phyloP scores from a whole-genome alignment of 2,888 invertebrate species.

The Steinernema hermaphroditum region DNA sequence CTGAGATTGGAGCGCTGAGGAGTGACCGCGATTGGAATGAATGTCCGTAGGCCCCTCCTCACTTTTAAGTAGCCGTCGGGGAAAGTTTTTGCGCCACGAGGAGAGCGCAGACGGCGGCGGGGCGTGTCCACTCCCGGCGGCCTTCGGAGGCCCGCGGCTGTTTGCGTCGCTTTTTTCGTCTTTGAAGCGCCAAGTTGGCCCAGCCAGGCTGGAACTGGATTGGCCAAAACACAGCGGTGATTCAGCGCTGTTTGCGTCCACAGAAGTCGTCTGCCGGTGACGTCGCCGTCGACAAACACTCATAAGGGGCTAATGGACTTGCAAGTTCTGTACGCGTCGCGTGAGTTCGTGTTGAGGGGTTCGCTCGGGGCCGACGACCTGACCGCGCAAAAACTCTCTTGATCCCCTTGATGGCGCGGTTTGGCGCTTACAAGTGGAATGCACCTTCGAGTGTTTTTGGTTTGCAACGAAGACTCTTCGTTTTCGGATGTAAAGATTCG shows the following conservation, averaged over 20 bases:
- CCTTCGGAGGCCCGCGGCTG: not conserved
- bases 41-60: not conserved
- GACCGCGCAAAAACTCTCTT: conserved; percentile 21
- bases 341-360: conserved; percentile 6
- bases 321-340: not conserved
- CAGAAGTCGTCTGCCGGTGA: conserved; percentile 1
- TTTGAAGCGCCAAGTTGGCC: conserved; percentile 3
- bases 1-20: not conserved
- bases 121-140: conserved; percentile 18
- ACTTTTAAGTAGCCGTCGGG: conserved; percentile 10
- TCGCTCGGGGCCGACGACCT: conserved; percentile 7
- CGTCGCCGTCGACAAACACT: too few relatives aligned
- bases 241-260: not conserved
- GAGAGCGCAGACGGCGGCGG: conserved; percentile 25
- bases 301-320: too few relatives aligned
- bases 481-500: too few relatives aligned
- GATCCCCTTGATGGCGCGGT: too few relatives aligned
- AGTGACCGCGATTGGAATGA: conserved; percentile 9
- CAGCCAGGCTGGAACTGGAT: not conserved
- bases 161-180: conserved; percentile 23
- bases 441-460: too few relatives aligned
- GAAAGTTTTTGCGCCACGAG: conserved; percentile 15
- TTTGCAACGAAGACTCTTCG: too few relatives aligned
- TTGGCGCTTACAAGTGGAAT: too few relatives aligned
- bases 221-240: not conserved